phyloP scores from a whole-genome alignment of 2,113 vertebrate species.

The Podilymbus podiceps region DNA sequence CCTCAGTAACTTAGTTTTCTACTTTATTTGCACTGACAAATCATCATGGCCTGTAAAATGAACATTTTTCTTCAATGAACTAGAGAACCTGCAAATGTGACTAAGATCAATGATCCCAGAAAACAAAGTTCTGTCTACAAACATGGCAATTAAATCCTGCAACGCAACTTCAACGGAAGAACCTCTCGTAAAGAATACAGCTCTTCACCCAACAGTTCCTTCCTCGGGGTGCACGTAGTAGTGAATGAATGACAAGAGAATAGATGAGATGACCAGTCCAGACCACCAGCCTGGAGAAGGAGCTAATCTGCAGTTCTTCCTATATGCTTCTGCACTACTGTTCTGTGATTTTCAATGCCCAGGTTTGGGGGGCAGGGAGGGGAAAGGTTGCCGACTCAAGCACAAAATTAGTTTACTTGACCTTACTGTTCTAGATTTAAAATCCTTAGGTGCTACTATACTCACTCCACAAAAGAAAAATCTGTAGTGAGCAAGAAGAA shows the following conservation, averaged over 20 bases:
- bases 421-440: not conserved
- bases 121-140: not conserved
- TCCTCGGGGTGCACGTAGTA: not conserved
- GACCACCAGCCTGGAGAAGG: not conserved
- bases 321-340: not conserved
- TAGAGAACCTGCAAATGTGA: not conserved
- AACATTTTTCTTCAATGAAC: not conserved
- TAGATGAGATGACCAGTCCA: not conserved
- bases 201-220: not conserved
- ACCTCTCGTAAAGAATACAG: not conserved
- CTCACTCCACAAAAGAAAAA: not conserved
- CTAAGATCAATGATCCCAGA: not conserved
- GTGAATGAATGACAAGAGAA: not conserved
- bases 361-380: not conserved
- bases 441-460: not conserved
- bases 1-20: not conserved
- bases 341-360: not conserved
- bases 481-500: not conserved
- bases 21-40: not conserved
- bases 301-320: not conserved
- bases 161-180: not conserved
- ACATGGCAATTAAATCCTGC: not conserved
- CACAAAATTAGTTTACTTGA: not conserved
- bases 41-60: not conserved
- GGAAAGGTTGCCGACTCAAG: not conserved